Conservation (phyloP, 2,888 invertebrate genomes). For the Epinotia nisella region DNA sequence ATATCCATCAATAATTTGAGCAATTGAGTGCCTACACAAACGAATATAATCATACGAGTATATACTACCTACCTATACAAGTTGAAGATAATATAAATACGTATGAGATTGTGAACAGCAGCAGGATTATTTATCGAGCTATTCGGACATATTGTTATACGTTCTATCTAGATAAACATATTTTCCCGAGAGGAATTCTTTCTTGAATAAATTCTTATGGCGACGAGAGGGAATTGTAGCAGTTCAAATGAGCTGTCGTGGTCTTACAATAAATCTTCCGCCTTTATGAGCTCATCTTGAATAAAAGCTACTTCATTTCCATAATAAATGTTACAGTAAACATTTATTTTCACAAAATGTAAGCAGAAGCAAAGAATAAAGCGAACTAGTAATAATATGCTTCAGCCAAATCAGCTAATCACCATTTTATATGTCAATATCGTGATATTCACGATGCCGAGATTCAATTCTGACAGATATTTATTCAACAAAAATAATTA, state of each 20-base stretch:
- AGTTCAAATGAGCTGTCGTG: slow-evolving; percentile 36
- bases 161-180: not conserved
- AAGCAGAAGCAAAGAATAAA: slow-evolving; percentile 16
- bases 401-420: slow-evolving; percentile 1
- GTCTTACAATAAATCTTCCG: slow-evolving; percentile 41
- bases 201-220: slow-evolving; percentile 22
- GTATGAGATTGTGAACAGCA: not conserved
- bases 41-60: not conserved
- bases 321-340: slow-evolving; percentile 40
- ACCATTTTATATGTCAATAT: slow-evolving; percentile 6
- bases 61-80: too few relatives aligned
- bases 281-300: slow-evolving; percentile 34
- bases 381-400: slow-evolving; percentile 1
- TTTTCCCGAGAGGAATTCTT: slow-evolving; percentile 5
- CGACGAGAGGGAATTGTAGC: slow-evolving; percentile 34
- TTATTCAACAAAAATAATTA: too few relatives aligned
- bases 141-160: not conserved
- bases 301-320: slow-evolving; percentile 43
- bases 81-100: not conserved
- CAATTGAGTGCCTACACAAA: not conserved
- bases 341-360: slow-evolving; percentile 26
- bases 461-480: not conserved
- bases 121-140: not conserved
- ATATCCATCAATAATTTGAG: not conserved
- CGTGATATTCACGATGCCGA: not conserved